Evolutionary conservation across 23 tunicate genomes (phyloP).

Genomic region (Ascidia mentula): DNA sequence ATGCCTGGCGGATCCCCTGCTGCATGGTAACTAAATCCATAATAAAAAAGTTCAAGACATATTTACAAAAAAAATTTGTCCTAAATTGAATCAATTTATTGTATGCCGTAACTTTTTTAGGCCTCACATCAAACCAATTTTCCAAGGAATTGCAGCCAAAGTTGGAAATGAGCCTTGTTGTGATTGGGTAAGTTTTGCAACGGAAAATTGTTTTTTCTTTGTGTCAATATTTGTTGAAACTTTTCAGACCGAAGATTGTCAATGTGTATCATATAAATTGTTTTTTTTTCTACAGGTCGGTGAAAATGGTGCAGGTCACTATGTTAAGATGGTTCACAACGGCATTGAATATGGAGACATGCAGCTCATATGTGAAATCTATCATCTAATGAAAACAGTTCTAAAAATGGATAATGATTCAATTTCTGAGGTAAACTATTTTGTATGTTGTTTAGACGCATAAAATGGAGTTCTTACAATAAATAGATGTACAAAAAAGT

Average conservation of each 20-base stretch:
- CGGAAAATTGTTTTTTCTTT: too few relatives aligned
- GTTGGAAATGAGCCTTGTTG: slow-evolving; percentile 88
- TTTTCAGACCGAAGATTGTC: too few relatives aligned
- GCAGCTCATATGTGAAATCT: slow-evolving; percentile 91
- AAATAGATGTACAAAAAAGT: too few relatives aligned
- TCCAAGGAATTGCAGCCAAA: slow-evolving; percentile 90
- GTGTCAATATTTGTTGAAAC: too few relatives aligned
- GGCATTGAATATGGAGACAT: slow-evolving; percentile 98
- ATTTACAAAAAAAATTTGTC: background rate
- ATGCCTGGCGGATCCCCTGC: slow-evolving; percentile 94
- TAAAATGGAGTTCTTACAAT: too few relatives aligned
- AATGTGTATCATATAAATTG: too few relatives aligned
- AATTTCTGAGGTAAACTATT: slow-evolving; percentile 71
- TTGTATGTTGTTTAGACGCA: too few relatives aligned
- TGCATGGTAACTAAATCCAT: slow-evolving; percentile 53
- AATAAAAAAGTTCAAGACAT: background rate
- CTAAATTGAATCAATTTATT: background rate
- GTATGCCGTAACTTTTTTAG: slow-evolving; percentile 19
- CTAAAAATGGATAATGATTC: slow-evolving; percentile 76
- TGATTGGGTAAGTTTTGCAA: slow-evolving; percentile 95
- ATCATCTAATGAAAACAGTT: slow-evolving; percentile 82
- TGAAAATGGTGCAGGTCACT: slow-evolving; percentile 92
- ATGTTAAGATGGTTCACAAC: slow-evolving; percentile 98
- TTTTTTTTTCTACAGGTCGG: slow-evolving; percentile 57
- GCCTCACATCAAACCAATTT: slow-evolving; percentile 78